Evolutionary conservation across 2,113 vertebrate genomes (phyloP).

Genomic region (Bufo bufo): DNA sequence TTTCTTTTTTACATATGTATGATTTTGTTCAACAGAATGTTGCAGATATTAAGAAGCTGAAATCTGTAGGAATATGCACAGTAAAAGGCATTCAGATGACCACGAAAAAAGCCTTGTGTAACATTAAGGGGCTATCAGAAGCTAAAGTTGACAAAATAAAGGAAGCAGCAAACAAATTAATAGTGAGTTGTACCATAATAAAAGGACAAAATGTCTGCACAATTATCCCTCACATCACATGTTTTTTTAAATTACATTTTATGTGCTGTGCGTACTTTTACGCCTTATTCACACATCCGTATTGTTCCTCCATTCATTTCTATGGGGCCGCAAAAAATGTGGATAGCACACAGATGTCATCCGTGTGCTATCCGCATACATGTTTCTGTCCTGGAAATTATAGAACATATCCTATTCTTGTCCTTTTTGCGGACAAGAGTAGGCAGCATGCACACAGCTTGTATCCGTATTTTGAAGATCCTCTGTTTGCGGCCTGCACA

Average conservation of each 20-base stretch:
- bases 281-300: no score
- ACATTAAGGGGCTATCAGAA: slow-evolving; percentile 95
- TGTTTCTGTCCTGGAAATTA: no score
- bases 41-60: slow-evolving; percentile 97
- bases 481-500: no score
- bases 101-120: slow-evolving; percentile 89
- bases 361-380: no score
- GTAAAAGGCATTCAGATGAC: slow-evolving; percentile 98
- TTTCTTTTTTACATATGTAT: background rate
- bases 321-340: no score
- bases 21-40: slow-evolving; percentile 80
- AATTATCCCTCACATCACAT: background rate
- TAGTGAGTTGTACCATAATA: slow-evolving; percentile 74
- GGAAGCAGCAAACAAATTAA: slow-evolving; percentile 94
- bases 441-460: no score
- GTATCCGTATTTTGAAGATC: no score
- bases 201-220: background rate
- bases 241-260: background rate
- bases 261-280: background rate
- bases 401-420: no score
- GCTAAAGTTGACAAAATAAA: slow-evolving; percentile 99
- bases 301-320: no score
- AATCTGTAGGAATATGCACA: slow-evolving; percentile 94
- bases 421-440: no score
- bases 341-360: no score